Evolutionary conservation across 1,140 invertebrate species (phyloP).

Genomic region (Lethrus apterus): DNA sequence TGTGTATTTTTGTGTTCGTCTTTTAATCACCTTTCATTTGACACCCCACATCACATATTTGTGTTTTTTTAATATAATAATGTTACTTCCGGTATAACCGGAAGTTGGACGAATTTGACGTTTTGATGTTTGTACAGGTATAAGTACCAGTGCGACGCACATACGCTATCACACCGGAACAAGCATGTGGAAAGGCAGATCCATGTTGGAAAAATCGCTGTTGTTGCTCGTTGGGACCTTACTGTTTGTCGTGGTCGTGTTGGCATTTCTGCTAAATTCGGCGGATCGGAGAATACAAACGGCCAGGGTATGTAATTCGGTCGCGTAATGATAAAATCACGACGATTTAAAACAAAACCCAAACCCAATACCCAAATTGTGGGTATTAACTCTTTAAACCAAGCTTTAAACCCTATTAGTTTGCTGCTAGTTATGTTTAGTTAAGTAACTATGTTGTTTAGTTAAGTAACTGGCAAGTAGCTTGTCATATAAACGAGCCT

Average conservation of each 20-base stretch:
- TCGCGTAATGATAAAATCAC: too few relatives aligned
- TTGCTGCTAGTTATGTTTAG: too few relatives aligned
- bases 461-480: too few relatives aligned
- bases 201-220: constrained; percentile 51
- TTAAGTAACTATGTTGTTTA: too few relatives aligned
- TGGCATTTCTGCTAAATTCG: constrained; percentile 42
- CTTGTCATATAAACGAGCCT: too few relatives aligned
- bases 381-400: too few relatives aligned
- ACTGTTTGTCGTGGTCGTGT: constrained; percentile 55
- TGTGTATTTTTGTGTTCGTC: too few relatives aligned
- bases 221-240: constrained; percentile 49
- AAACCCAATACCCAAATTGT: too few relatives aligned
- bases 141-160: constrained; percentile 68
- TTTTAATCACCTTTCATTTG: not conserved
- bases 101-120: not conserved
- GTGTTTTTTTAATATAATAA: not conserved
- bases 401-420: too few relatives aligned
- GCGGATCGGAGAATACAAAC: constrained; percentile 31
- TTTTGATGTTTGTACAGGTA: constrained; percentile 42
- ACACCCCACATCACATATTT: not conserved
- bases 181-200: constrained; percentile 57
- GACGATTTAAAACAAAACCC: too few relatives aligned
- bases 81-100: not conserved
- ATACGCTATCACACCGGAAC: constrained; percentile 65
- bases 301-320: constrained; percentile 25